Evolutionary conservation across 1,140 invertebrate genomes (phyloP), one percentile per base, ranked within the genome.

Genomic region (Bombus impatiens): DNA sequence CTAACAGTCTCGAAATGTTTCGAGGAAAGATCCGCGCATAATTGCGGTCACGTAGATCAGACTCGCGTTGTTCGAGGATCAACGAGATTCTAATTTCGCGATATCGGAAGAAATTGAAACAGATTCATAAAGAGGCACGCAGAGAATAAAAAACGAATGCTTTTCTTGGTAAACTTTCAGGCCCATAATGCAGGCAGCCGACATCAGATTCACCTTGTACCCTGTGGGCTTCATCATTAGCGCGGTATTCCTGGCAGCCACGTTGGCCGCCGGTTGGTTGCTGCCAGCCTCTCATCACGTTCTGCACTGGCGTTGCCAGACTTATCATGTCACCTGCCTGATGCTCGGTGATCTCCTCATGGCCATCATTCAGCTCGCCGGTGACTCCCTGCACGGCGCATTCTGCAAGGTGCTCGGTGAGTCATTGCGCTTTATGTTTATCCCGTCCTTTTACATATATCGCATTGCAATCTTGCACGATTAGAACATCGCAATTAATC

Each of bases 281-380:
- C 94, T 98, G 91, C 97, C 97, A 44, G 96, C 97, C 32, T 97
- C 97, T 82, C 97, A 98, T 95, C 97, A 98, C 95, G 97, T 97
- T 72, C 95, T 98, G 84, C 97, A 98, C 94, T 98, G 97, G 97
- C 96, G 97, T 84, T 98, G 97, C 92, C 97, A 98, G 95, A 98
- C 97, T 78, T 96, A 97, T 95, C 97, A 98, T 93, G 97, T 98
- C 86, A 96, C 96, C 74, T 97, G 97, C 92, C 96, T 98, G 80
- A 96, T 98, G 93, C 94, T 98, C 84, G 97, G 97, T 70, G 97
- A 98, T 93, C 95, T 98, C 67, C 95, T 97, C 91, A 96, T 98
- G 93, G 97, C 97, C 84, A 96, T 97, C 92, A 97, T 97, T 89
- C 97, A 97, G 92, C 95, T 98, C 18, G 95, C 96, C 35, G 96